Base-by-base conservation (phyloP, 2,888 invertebrate genomes). In the Aquatica leii region DNA sequence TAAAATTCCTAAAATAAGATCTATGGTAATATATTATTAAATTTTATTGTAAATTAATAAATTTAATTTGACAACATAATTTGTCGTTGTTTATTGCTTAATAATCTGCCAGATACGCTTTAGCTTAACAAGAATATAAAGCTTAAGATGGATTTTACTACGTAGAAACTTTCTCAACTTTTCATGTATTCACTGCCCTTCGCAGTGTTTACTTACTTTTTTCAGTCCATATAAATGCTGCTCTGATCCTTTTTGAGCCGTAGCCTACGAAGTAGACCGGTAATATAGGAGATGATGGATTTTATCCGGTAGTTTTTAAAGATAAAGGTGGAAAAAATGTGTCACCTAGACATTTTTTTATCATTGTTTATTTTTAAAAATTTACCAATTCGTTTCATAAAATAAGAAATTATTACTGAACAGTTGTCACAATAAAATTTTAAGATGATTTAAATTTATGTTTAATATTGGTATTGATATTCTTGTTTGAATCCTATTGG, bases 151-250 rank as follows among this genome's bases (percentile, higher is more conserved):
- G 24, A 24, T 24, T 24, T 24, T 21, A n/a, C 20, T 31, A 59
- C 34, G 40, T 31, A 34, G 20, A 43, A 59, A 59, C 43, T 59
- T 52, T 52, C 40, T 46, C 51, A 51, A 52, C 59, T 52, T 59
- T 52, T 43, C 59, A 49, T 56, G 56, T 56, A 50, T 57, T 21
- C 35, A 8, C 12, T 35, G 40, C 20, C 57, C 57, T 37, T 50
- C 37, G 6, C 24, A 52, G 59, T 52, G 59, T 59, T 59, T 59
- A 59, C 51, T 40, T 52, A 51, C 59, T 41, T n/a, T 31, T 31
- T 31, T 59, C 52, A 59, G 59, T 59, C 59, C 41, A 51, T 59
- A 59, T 59, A 59, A 59, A 59, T 53, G 59, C 59, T 31, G 14
- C 35, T 54, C 48, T 53, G 53, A 59, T 53, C 59, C 59, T 14